phyloP scores from a whole-genome alignment of 92 coral and sea anemone genomes.

The Porites divaricata region DNA sequence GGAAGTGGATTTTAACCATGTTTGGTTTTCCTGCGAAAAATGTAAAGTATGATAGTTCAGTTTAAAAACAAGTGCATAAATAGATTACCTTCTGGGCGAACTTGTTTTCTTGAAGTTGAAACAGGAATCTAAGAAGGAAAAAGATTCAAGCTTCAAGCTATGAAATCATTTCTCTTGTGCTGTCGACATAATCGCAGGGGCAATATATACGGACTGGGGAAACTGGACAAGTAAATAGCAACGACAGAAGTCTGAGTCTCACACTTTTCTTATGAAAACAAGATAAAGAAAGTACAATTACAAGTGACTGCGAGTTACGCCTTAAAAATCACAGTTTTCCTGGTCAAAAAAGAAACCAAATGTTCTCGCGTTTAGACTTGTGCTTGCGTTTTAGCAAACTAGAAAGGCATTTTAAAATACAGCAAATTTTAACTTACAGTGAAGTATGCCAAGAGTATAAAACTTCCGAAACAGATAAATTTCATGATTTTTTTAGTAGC shows the following conservation, averaged over 20 bases:
- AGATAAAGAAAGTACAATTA: neutral
- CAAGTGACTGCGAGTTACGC: neutral
- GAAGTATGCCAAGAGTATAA: constrained; percentile 30
- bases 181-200: neutral
- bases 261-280: too few species aligned
- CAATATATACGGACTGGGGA: too few species aligned
- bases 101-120: constrained; percentile 47
- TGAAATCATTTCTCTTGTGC: neutral
- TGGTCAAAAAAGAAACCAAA: neutral
- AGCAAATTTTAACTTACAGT: constrained; percentile 37
- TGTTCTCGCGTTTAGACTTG: too few species aligned
- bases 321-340: too few species aligned
- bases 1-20: neutral
- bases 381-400: too few species aligned
- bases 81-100: constrained; percentile 55
- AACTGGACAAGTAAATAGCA: too few species aligned
- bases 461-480: constrained; percentile 11
- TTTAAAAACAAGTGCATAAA: neutral
- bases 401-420: neutral
- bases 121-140: constrained; percentile 45
- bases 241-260: too few species aligned
- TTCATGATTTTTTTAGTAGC: constrained; percentile 51
- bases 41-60: neutral
- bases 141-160: neutral
- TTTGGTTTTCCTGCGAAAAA: neutral